Base-by-base conservation (phyloP, 2,797 vertebrate species). In the Pangasius djambal region DNA sequence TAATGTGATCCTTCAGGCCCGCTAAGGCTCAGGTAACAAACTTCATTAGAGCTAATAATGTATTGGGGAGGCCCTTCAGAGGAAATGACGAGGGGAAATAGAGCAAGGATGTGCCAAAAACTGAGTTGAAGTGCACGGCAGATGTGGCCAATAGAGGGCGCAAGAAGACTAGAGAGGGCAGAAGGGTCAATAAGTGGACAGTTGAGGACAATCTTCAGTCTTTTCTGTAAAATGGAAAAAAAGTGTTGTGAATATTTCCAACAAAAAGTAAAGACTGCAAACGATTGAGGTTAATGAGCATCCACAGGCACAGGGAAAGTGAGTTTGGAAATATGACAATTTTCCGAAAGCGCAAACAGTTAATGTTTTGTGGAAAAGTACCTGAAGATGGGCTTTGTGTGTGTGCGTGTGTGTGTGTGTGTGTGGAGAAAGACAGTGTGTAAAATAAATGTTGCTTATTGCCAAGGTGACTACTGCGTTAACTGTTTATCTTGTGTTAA, bases 341-440 rank as follows among this genome's bases (percentile, higher is more conserved):
- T 85, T 85, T 78, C 70, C 57, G 10, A 85, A 57, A 15, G 81
- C 9, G 0, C 25, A 3, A 61, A 77, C 22, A 85, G 82, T 88
- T 85, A 88, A 88, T 88, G 22, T 77, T 85, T 85, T 50, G 15
- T 16, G 22, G 37, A 37, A 63, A 61, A 13, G 34, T 12, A 61
- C 0, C 1, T 61, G 79, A 61, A 37, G 5, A 25, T 61, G 34
- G 10, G 34, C n/a, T 82, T 28, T 48, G 86, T 15, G 86, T 16
- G 69, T 81, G 74, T 50, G 75, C 70, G 78, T 57, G 52, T 77
- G 22, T 86, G 85, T 63, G 85, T 77, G 72, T 87, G 28, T 86
- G 74, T 67, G 75, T 79, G 74, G 4, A 48, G 63, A 40, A 31
- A 37, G 31, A 81, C 31, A 18, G 13, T 57, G 65, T 75, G 28